These are phyloP conservation scores for Melipona beecheii DNA, from an alignment of 2,888 invertebrate species.

Conservation along the genomic window DNA sequence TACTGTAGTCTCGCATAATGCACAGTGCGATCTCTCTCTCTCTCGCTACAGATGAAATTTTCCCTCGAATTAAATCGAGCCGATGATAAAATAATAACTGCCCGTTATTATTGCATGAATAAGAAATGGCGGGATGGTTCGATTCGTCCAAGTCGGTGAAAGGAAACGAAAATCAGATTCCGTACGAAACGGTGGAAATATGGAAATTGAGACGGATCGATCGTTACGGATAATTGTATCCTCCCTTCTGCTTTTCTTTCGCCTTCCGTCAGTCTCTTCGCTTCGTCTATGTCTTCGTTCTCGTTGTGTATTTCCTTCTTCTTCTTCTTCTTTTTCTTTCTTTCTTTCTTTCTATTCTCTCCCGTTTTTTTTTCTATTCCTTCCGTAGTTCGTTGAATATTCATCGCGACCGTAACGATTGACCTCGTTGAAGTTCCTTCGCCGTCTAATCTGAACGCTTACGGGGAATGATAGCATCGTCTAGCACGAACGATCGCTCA, in stretches of 20 bases:
- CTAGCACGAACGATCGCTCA: slow-evolving; percentile 40
- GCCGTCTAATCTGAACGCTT: slow-evolving; percentile 26
- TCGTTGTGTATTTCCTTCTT: not conserved
- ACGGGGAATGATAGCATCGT: slow-evolving; percentile 41
- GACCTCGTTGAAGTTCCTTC: slow-evolving; percentile 40
- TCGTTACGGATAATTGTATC: slow-evolving; percentile 41
- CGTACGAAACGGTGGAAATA: slow-evolving; percentile 31
- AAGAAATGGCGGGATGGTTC: slow-evolving; percentile 14
- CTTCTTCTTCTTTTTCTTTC: no score
- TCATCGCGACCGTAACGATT: slow-evolving; percentile 37
- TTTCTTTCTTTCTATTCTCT: no score
- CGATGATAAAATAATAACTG: slow-evolving; percentile 53
- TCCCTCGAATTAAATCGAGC: slow-evolving; percentile 43
- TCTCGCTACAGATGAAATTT: slow-evolving; percentile 39
- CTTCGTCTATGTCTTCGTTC: no score
- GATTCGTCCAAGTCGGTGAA: not conserved
- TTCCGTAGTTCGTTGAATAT: slow-evolving; percentile 36
- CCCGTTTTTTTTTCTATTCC: not conserved
- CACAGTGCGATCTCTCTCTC: not conserved
- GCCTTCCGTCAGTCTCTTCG: not conserved
- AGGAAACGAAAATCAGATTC: slow-evolving; percentile 18
- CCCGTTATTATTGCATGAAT: slow-evolving; percentile 40
- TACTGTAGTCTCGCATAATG: slow-evolving; percentile 19
- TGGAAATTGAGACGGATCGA: slow-evolving; percentile 44
- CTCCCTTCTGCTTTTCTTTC: not conserved